Conservation (phyloP, 2,888 invertebrate species). For the Cremastinae sp. region DNA sequence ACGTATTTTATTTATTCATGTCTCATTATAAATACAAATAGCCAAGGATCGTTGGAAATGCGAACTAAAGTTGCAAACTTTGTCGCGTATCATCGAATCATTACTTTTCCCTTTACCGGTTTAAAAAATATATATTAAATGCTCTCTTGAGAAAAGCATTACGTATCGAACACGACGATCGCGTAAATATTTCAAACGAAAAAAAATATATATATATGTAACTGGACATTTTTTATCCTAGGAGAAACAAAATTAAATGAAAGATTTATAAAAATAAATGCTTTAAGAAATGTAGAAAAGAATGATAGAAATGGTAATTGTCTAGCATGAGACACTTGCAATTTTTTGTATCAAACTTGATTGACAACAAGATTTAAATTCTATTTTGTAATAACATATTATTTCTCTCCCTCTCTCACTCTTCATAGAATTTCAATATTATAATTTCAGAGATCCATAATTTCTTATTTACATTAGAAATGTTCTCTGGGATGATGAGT, state of each 20-base stretch:
- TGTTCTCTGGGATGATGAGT: conserved; percentile 20
- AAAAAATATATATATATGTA: conserved; percentile 1
- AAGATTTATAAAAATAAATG: conserved; percentile 53
- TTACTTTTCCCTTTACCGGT: conserved; percentile 23
- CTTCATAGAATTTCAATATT: conserved; percentile 3
- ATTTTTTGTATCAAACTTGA: conserved; percentile 21
- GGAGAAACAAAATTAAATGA: neutral
- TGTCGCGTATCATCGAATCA: neutral
- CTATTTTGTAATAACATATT: conserved; percentile 29
- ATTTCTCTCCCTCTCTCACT: conserved; percentile 13
- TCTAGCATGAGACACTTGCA: conserved; percentile 21
- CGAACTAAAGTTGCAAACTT: conserved; percentile 32
- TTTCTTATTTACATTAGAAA: conserved; percentile 56
- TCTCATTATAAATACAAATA: conserved; percentile 50
- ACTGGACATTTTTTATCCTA: neutral
- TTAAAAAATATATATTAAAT: neutral
- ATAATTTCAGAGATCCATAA: conserved; percentile 36
- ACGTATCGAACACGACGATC: conserved; percentile 15
- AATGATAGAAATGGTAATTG: conserved; percentile 6
- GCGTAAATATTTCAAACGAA: conserved; percentile 2
- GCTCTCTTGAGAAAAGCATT: neutral
- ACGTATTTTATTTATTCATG: conserved; percentile 52
- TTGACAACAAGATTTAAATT: conserved; percentile 35
- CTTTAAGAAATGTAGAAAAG: conserved; percentile 33
- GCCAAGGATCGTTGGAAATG: conserved; percentile 29